Conservation (phyloP, 2,113 vertebrate genomes). For the Ascaphus truei region DNA sequence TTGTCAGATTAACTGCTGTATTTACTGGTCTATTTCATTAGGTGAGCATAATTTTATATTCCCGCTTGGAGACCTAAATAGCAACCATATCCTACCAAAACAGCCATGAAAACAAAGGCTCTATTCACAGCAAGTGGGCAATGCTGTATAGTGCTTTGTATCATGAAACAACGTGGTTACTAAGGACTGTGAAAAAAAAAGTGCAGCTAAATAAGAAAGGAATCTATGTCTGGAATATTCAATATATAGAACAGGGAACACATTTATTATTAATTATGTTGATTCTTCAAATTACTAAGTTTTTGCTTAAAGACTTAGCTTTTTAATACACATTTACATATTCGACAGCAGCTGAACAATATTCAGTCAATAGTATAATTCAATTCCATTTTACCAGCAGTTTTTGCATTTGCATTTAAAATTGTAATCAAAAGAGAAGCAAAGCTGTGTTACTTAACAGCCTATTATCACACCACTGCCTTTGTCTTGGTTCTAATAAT, state of each 20-base stretch:
- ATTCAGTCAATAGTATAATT: not conserved
- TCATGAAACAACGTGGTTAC: slow-evolving; percentile 60
- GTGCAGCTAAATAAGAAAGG: slow-evolving; percentile 42
- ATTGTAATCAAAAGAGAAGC: slow-evolving; percentile 24
- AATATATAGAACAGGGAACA: not conserved
- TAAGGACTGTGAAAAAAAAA: slow-evolving; percentile 52
- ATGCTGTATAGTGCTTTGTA: slow-evolving; percentile 64
- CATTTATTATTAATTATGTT: slow-evolving; percentile 18
- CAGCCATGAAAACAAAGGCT: slow-evolving; percentile 79
- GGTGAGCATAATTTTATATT: slow-evolving; percentile 89
- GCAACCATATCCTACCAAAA: slow-evolving; percentile 88
- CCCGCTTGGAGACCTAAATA: slow-evolving; percentile 84
- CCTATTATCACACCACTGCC: slow-evolving; percentile 6
- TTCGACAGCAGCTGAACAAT: not conserved
- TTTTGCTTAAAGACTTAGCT: not conserved
- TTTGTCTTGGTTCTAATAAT: slow-evolving; percentile 14
- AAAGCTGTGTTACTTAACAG: slow-evolving; percentile 23
- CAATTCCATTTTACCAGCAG: not conserved
- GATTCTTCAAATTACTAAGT: slow-evolving; percentile 21
- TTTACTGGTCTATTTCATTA: slow-evolving; percentile 80
- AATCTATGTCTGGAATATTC: slow-evolving; percentile 2
- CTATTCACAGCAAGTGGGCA: slow-evolving; percentile 68
- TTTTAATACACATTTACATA: slow-evolving; percentile 20
- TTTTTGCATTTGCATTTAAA: slow-evolving; percentile 19
- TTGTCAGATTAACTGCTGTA: slow-evolving; percentile 73